These are phyloP conservation scores for Toxostoma redivivum DNA, from an alignment of 2,113 vertebrate species.

Conservation along the genomic window DNA sequence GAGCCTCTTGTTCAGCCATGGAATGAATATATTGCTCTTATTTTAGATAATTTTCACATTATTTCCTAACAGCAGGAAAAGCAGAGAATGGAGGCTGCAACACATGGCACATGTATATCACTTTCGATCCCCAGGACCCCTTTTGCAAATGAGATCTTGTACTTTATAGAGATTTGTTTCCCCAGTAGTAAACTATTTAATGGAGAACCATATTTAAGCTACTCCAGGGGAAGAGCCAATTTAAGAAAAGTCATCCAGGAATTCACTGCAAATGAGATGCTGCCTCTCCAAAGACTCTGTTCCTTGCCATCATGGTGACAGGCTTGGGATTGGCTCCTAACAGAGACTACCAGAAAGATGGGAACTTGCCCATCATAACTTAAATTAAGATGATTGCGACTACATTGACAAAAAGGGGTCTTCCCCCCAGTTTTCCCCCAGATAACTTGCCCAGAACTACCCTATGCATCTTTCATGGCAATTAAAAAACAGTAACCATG, in stretches of 20 bases:
- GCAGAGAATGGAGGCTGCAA: constrained; percentile 1
- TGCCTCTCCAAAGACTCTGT: constrained; percentile 27
- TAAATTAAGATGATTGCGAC: background rate
- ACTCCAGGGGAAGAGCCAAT: constrained; percentile 63
- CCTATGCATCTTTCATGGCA: background rate
- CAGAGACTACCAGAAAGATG: background rate
- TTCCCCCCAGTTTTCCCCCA: background rate
- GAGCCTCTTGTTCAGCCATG: background rate
- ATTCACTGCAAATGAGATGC: constrained; percentile 68
- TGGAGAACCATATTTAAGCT: constrained; percentile 66
- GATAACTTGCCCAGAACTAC: background rate
- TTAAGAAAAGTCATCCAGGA: constrained; percentile 66
- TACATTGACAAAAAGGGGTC: background rate
- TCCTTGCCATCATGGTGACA: background rate
- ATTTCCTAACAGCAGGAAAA: constrained; percentile 48
- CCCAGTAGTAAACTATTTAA: constrained; percentile 58
- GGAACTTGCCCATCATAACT: background rate
- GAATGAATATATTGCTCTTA: background rate
- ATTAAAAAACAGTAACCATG: background rate
- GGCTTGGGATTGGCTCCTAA: background rate
- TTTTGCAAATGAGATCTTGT: constrained; percentile 50
- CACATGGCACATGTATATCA: background rate
- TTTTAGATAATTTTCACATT: constrained; percentile 46
- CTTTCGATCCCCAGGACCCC: constrained; percentile 32
- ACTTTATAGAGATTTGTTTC: constrained; percentile 33